Evolutionary conservation across 2,797 vertebrate species (phyloP).

Genomic region (Mormyrus hasselquistii): DNA sequence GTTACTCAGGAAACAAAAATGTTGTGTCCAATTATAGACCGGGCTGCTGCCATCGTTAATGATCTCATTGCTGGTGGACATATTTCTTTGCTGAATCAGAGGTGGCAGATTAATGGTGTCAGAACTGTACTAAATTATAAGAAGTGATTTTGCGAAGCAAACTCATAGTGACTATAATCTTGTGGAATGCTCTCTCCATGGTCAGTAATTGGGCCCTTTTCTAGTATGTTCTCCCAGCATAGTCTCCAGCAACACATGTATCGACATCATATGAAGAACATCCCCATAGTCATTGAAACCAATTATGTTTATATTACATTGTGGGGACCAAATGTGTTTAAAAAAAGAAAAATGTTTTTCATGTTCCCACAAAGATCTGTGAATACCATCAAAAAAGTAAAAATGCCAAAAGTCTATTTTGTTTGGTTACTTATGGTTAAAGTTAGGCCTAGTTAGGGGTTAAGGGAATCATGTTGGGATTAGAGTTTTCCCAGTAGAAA

Average conservation of each 20-base stretch:
- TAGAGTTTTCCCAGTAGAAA: no score
- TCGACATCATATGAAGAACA: background rate
- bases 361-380: background rate
- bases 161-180: slow-evolving; percentile 70
- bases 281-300: background rate
- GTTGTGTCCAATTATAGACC: slow-evolving; percentile 50
- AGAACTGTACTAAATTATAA: slow-evolving; percentile 61
- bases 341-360: background rate
- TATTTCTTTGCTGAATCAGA: slow-evolving; percentile 63
- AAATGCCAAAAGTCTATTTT: background rate
- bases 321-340: background rate
- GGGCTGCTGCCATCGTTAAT: slow-evolving; percentile 57
- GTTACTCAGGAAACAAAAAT: slow-evolving; percentile 35
- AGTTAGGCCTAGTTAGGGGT: no score
- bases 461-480: no score
- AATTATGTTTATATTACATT: background rate
- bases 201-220: slow-evolving; percentile 32
- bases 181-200: slow-evolving; percentile 47
- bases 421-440: no score
- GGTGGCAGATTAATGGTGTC: slow-evolving; percentile 66
- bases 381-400: background rate
- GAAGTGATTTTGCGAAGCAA: slow-evolving; percentile 69
- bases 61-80: slow-evolving; percentile 60
- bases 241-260: background rate
- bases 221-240: slow-evolving; percentile 46